Conservation (phyloP, 2,888 invertebrate genomes). For the Acrocera orbiculus region DNA sequence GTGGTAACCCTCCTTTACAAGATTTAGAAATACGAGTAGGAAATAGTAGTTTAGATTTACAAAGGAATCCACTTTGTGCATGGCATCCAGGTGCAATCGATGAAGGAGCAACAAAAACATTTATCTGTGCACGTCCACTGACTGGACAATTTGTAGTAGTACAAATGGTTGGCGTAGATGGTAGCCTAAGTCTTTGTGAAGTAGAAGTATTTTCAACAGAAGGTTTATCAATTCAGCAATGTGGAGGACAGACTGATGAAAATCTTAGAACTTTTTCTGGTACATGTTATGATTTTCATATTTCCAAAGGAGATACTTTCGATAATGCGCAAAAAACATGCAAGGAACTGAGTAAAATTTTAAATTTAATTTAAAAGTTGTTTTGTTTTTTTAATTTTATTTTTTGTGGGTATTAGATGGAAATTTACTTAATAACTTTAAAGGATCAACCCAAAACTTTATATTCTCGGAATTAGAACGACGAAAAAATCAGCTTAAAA, state of each 20-base stretch:
- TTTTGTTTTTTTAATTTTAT: slow-evolving; percentile 1
- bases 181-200: slow-evolving; percentile 75
- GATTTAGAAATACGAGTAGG: slow-evolving; percentile 83
- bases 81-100: slow-evolving; percentile 90
- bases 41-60: slow-evolving; percentile 71
- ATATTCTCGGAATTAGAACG: slow-evolving; percentile 64
- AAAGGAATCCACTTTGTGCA: slow-evolving; percentile 77
- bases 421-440: slow-evolving; percentile 29
- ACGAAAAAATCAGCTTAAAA: slow-evolving; percentile 59
- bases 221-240: slow-evolving; percentile 74
- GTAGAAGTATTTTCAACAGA: slow-evolving; percentile 84
- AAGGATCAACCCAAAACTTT: slow-evolving; percentile 27
- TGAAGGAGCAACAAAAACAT: slow-evolving; percentile 81
- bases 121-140: slow-evolving; percentile 68
- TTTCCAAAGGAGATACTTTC: slow-evolving; percentile 65
- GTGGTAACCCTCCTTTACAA: slow-evolving; percentile 73
- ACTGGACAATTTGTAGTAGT: slow-evolving; percentile 76
- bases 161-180: slow-evolving; percentile 79
- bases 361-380: background rate
- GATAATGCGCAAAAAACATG: slow-evolving; percentile 64
- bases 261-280: slow-evolving; percentile 67
- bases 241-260: slow-evolving; percentile 59
- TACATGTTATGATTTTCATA: slow-evolving; percentile 78
- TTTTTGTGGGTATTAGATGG: slow-evolving; percentile 20
- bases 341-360: slow-evolving; percentile 40